phyloP scores from a whole-genome alignment of 2,888 invertebrate species.

The Prosopocoilus inquinatus region DNA sequence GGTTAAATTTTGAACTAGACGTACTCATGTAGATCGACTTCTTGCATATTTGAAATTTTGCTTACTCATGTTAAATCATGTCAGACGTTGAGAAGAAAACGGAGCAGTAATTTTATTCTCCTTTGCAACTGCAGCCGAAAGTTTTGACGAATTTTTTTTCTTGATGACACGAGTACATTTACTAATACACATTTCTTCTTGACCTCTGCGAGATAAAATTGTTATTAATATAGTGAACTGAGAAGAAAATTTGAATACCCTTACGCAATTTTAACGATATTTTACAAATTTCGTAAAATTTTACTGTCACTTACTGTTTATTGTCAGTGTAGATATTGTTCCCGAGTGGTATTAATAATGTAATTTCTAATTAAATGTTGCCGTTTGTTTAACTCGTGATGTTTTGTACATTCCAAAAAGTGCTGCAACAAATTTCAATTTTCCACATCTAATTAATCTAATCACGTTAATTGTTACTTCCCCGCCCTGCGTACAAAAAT shows the following conservation, averaged over 20 bases:
- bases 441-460: background rate
- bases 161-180: background rate
- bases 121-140: too few species aligned
- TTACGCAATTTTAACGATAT: conserved; percentile 37
- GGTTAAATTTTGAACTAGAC: conserved; percentile 15
- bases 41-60: conserved; percentile 18
- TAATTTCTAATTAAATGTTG: conserved; percentile 14
- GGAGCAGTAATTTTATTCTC: too few species aligned
- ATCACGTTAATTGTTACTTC: background rate
- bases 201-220: conserved; percentile 31
- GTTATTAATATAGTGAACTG: conserved; percentile 46
- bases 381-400: conserved; percentile 14
- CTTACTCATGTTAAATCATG: background rate
- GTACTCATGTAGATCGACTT: conserved; percentile 7
- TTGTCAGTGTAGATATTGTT: conserved; percentile 6
- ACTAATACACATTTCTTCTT: conserved; percentile 18
- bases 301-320: conserved; percentile 6
- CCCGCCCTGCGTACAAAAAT: background rate
- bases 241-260: conserved; percentile 44
- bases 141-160: too few species aligned
- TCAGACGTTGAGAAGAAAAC: background rate
- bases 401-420: conserved; percentile 2
- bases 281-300: conserved; percentile 25
- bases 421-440: background rate
- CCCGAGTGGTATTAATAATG: conserved; percentile 11